Conservation (phyloP, 2,797 vertebrate species). For the Anisognathus igniventris region DNA sequence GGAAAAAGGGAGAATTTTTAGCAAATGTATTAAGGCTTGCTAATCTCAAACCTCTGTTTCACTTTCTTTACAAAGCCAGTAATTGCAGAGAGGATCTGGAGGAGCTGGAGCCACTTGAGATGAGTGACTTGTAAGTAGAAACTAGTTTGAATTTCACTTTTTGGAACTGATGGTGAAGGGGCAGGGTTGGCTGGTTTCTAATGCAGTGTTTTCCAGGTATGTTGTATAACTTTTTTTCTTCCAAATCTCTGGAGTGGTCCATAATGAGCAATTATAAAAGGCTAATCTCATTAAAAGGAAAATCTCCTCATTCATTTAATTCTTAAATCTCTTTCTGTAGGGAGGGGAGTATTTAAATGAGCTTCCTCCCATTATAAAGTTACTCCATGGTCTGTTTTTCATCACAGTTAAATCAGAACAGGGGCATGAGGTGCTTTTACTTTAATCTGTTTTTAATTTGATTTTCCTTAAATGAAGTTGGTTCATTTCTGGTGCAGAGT, state of each 20-base stretch:
- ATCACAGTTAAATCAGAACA: slow-evolving; percentile 42
- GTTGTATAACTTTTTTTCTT: slow-evolving; percentile 31
- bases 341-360: slow-evolving; percentile 49
- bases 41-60: slow-evolving; percentile 33
- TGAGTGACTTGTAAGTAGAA: slow-evolving; percentile 20
- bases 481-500: slow-evolving; percentile 36
- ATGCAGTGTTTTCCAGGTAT: slow-evolving; percentile 45
- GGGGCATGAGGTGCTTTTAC: slow-evolving; percentile 31
- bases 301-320: slow-evolving; percentile 42
- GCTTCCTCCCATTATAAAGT: slow-evolving; percentile 40
- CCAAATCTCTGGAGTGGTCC: slow-evolving; percentile 29
- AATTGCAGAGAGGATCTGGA: slow-evolving; percentile 52
- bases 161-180: background rate
- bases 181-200: slow-evolving; percentile 24
- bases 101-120: slow-evolving; percentile 37
- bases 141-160: slow-evolving; percentile 12
- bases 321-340: slow-evolving; percentile 50
- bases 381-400: slow-evolving; percentile 47
- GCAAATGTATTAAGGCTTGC: slow-evolving; percentile 34
- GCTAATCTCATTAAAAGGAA: slow-evolving; percentile 50
- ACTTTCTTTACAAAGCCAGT: slow-evolving; percentile 31
- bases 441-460: slow-evolving; percentile 49
- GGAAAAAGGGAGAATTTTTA: slow-evolving; percentile 42
- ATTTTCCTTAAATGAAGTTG: slow-evolving; percentile 35
- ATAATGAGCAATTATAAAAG: slow-evolving; percentile 50